These are phyloP conservation scores for Rachycentron canadum DNA, from an alignment of 2,797 vertebrate species.

Conservation along the genomic window DNA sequence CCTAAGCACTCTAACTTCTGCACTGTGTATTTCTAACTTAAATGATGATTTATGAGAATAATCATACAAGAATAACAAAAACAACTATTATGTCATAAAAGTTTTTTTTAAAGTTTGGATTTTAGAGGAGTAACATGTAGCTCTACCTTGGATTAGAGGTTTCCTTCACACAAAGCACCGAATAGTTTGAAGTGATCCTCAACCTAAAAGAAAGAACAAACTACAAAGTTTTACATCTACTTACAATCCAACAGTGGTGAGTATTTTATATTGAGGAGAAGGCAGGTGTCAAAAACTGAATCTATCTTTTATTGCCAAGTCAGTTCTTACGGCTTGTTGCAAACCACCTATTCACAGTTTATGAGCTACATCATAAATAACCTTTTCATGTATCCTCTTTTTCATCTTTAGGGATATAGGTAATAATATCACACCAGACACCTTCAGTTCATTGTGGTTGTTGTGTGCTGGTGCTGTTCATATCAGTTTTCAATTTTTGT, in stretches of 20 bases:
- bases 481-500: constrained; percentile 16
- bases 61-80: constrained; percentile 7
- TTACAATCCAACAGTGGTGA: neutral
- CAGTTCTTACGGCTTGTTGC: too few species aligned
- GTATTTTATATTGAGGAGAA: neutral
- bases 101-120: neutral
- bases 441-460: neutral
- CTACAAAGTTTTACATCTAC: neutral
- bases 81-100: neutral
- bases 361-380: too few species aligned
- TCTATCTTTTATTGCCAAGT: neutral
- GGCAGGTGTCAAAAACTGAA: neutral
- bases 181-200: neutral
- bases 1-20: neutral
- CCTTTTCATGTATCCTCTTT: neutral
- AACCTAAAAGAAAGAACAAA: neutral
- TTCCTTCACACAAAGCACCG: neutral
- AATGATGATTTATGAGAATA: neutral
- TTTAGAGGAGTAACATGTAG: constrained; percentile 1
- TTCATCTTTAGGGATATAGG: neutral
- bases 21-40: neutral
- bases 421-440: neutral
- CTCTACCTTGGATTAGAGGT: too few species aligned
- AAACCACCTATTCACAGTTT: neutral
- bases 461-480: neutral